These are phyloP conservation scores for Furcifer pardalis DNA, from an alignment of 2,797 vertebrate genomes.

Conservation along the genomic window DNA sequence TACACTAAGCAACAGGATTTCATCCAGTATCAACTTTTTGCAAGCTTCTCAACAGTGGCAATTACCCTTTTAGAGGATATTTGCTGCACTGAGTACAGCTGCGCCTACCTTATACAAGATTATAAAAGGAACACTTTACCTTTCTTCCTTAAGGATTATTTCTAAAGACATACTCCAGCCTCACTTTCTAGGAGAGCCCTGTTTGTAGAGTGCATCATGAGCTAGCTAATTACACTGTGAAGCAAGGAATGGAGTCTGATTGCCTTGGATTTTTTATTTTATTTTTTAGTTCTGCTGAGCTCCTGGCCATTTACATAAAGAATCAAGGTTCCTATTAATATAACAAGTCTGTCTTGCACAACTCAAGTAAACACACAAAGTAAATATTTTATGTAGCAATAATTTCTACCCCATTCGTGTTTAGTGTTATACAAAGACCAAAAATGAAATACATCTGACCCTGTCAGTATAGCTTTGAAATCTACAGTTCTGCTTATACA, in stretches of 20 bases:
- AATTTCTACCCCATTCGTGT: neutral
- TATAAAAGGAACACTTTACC: too few relatives aligned
- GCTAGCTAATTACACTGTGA: neutral
- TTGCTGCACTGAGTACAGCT: neutral
- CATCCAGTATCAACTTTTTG: neutral
- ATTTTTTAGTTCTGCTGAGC: too few relatives aligned
- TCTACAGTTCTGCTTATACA: too few relatives aligned
- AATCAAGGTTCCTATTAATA: neutral
- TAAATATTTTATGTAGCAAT: neutral
- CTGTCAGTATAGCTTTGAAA: too few relatives aligned
- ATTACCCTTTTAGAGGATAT: neutral
- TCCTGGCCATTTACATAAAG: neutral
- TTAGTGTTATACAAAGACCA: neutral
- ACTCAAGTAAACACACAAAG: neutral
- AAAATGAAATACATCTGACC: neutral
- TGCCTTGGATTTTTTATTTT: too few relatives aligned
- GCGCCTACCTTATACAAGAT: too few relatives aligned
- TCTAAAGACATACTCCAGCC: too few relatives aligned
- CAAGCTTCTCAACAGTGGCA: neutral
- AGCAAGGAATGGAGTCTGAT: too few relatives aligned
- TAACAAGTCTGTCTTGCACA: neutral
- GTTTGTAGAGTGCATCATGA: neutral
- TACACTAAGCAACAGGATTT: too few relatives aligned
- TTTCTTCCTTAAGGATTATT: too few relatives aligned
- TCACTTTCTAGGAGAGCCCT: neutral